Percentiles rank a stretch among this genome's conserved stretches.
Evolutionary conservation across 2,113 vertebrate genomes (phyloP).

Genomic region (Hydrolagus affinis): DNA sequence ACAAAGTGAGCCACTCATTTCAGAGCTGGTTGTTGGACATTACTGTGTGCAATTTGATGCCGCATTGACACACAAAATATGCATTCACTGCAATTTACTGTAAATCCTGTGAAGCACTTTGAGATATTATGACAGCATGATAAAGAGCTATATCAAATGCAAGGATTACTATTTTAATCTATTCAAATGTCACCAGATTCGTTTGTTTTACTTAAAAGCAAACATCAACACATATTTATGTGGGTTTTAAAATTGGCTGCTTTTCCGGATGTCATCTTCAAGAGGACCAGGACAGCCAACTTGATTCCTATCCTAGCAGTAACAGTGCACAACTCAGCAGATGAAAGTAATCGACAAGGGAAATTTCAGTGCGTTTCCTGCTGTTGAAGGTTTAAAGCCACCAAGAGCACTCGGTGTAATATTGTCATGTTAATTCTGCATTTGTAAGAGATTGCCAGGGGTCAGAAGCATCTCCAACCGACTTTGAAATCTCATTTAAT

Average conservation of each 20-base stretch:
- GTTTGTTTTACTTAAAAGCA: neutral
- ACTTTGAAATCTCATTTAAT: slow-evolving; percentile 22
- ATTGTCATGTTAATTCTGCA: neutral
- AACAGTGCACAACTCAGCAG: neutral
- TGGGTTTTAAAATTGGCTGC: neutral
- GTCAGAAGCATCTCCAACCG: neutral
- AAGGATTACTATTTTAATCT: too few species aligned
- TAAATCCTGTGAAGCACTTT: too few species aligned
- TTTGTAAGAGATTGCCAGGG: neutral
- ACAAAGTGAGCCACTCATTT: too few species aligned
- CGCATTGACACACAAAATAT: too few species aligned
- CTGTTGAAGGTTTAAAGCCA: neutral
- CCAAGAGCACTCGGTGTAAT: neutral
- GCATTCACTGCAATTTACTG: too few species aligned
- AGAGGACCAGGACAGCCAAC: neutral
- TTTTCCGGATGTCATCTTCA: neutral
- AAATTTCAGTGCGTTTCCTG: neutral
- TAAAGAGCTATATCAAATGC: too few species aligned
- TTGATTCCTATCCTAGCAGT: neutral
- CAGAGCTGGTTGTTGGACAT: too few species aligned
- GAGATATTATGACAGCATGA: too few species aligned
- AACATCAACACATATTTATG: neutral
- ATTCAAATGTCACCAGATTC: too few species aligned
- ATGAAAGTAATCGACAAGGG: neutral
- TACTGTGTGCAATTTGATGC: too few species aligned